Evolutionary conservation across 2,797 vertebrate genomes (phyloP).

Genomic region (Xenentodon cancila): DNA sequence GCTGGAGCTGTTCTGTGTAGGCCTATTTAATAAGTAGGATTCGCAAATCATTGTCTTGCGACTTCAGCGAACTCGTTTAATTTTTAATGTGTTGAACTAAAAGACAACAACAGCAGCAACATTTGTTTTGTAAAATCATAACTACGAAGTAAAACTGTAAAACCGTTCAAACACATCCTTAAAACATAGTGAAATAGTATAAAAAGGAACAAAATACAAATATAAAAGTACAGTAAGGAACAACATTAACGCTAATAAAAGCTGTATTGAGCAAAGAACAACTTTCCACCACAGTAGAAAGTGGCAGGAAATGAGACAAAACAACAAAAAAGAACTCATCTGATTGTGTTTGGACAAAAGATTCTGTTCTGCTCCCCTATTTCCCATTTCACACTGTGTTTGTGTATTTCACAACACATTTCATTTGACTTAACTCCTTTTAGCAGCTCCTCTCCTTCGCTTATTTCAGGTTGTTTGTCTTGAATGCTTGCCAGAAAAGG

Average conservation of each 20-base stretch:
- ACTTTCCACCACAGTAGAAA: too few species aligned
- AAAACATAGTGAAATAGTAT: neutral
- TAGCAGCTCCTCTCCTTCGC: neutral
- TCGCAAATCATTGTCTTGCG: too few species aligned
- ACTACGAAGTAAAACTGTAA: neutral
- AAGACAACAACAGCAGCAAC: too few species aligned
- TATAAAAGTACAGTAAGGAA: too few species aligned
- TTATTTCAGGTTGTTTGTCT: conserved; percentile 5
- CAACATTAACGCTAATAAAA: too few species aligned
- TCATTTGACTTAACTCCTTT: conserved; percentile 13
- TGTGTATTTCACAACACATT: conserved; percentile 22
- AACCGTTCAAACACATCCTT: neutral
- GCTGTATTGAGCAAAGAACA: too few species aligned
- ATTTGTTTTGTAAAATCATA: too few species aligned
- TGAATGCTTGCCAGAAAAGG: neutral
- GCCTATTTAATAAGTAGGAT: too few species aligned
- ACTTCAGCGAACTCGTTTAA: too few species aligned
- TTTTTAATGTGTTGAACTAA: too few species aligned
- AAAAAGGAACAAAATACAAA: neutral
- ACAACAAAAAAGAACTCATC: neutral
- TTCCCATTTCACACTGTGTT: conserved; percentile 1
- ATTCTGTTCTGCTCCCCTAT: conserved; percentile 29
- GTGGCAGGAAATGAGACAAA: neutral
- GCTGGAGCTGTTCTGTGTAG: too few species aligned
- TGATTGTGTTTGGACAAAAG: neutral